Conservation (phyloP, 1,140 invertebrate genomes). For the Drosophila nikananu region DNA sequence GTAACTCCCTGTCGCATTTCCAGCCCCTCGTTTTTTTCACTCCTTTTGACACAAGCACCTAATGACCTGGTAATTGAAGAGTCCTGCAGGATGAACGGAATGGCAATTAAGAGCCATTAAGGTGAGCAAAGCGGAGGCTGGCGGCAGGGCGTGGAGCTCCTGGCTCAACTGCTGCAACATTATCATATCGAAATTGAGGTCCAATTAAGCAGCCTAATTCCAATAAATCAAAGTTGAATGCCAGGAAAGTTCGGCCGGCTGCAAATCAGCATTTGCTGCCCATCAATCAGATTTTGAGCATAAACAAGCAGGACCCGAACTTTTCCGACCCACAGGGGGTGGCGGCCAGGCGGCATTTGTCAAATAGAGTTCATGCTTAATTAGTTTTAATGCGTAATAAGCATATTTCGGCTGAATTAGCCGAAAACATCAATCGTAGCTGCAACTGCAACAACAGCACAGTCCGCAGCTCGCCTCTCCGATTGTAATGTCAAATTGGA, state of each 20-base stretch:
- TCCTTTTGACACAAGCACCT: constrained; percentile 35
- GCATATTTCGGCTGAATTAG: constrained; percentile 77
- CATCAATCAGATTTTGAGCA: constrained; percentile 46
- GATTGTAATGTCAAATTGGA: constrained; percentile 70
- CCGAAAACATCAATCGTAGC: constrained; percentile 49
- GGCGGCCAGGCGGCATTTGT: constrained; percentile 3
- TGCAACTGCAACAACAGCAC: constrained; percentile 18
- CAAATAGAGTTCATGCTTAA: constrained; percentile 71
- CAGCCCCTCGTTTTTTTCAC: not conserved
- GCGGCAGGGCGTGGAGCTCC: not conserved
- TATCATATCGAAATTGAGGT: constrained; percentile 37
- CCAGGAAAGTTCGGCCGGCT: constrained; percentile 8
- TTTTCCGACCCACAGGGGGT: not conserved
- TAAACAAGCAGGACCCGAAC: constrained; percentile 4
- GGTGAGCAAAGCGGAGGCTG: constrained; percentile 15
- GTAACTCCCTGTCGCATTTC: not conserved
- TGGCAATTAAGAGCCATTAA: constrained; percentile 44
- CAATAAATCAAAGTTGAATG: constrained; percentile 43
- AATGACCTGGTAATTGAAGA: constrained; percentile 46
- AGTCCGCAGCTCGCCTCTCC: constrained; percentile 19
- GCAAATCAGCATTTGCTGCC: constrained; percentile 39
- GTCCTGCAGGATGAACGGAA: constrained; percentile 27
- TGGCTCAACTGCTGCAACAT: not conserved
- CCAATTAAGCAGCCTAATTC: constrained; percentile 36
- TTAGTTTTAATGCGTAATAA: constrained; percentile 80